These are phyloP conservation scores for Hypocryptadius cinnamomeus DNA, from an alignment of 2,113 vertebrate species.

Conservation along the genomic window DNA sequence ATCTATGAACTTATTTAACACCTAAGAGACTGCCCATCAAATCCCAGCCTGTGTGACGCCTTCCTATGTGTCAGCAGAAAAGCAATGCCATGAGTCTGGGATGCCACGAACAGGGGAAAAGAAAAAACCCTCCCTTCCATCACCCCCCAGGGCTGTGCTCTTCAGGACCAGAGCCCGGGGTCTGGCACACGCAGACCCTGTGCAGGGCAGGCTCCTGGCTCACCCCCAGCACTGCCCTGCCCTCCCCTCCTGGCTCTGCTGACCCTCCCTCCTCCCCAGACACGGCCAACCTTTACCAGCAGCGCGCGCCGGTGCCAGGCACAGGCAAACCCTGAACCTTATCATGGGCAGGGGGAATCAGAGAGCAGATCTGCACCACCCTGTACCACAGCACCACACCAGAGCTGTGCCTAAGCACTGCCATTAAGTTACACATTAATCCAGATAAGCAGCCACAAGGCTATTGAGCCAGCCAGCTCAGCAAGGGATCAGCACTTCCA, in stretches of 20 bases:
- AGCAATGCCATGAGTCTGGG: accelerated
- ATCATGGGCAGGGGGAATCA: not conserved
- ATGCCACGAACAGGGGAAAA: not conserved
- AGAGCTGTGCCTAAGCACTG: not conserved
- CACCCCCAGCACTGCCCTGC: too few relatives aligned
- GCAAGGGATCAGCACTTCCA: not conserved
- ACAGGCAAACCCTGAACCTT: not conserved
- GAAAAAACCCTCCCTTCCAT: not conserved
- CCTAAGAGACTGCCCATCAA: not conserved
- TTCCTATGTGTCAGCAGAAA: not conserved
- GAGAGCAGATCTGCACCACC: not conserved
- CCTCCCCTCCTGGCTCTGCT: too few relatives aligned
- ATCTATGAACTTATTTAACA: not conserved
- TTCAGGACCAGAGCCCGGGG: too few relatives aligned
- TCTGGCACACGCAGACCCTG: not conserved
- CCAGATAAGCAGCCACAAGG: slow-evolving; percentile 50
- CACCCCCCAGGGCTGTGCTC: accelerated
- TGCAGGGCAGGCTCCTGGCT: accelerated
- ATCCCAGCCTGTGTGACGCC: not conserved
- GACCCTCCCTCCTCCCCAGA: not conserved
- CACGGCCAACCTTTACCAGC: not conserved
- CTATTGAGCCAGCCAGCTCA: not conserved
- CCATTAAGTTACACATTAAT: slow-evolving; percentile 47
- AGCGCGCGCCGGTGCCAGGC: accelerated
- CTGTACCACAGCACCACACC: not conserved